phyloP scores from a whole-genome alignment of 1,140 invertebrate species.

The Dinoponera quadriceps region DNA sequence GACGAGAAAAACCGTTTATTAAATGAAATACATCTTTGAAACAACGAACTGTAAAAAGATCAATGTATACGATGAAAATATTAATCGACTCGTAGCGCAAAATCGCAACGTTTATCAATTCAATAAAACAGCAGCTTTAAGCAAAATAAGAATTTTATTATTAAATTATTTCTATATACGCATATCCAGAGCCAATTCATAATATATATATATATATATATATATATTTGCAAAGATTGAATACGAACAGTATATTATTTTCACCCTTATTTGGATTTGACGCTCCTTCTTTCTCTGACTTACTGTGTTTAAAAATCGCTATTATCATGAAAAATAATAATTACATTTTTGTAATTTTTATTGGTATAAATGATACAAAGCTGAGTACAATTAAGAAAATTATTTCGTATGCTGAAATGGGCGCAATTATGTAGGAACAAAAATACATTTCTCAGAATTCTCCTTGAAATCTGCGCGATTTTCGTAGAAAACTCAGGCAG shows the following conservation, averaged over 20 bases:
- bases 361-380: constrained; percentile 73
- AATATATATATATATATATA: too few species aligned
- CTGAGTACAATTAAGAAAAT: constrained; percentile 70
- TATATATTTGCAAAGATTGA: constrained; percentile 2
- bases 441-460: constrained; percentile 53
- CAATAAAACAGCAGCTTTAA: constrained; percentile 15
- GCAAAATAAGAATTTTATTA: background rate
- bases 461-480: constrained; percentile 18
- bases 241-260: constrained; percentile 18
- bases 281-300: constrained; percentile 4
- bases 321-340: constrained; percentile 52
- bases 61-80: constrained; percentile 25
- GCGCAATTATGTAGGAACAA: constrained; percentile 37
- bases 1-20: constrained; percentile 34
- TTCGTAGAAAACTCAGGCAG: constrained; percentile 27
- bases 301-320: constrained; percentile 6
- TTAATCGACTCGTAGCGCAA: background rate
- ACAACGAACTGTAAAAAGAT: constrained; percentile 4
- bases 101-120: background rate
- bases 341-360: constrained; percentile 66
- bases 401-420: constrained; percentile 58
- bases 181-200: background rate
- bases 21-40: constrained; percentile 21
- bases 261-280: background rate
- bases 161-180: background rate